Base-by-base conservation (phyloP, 2,113 vertebrate genomes). In the Trematocara zebra region DNA sequence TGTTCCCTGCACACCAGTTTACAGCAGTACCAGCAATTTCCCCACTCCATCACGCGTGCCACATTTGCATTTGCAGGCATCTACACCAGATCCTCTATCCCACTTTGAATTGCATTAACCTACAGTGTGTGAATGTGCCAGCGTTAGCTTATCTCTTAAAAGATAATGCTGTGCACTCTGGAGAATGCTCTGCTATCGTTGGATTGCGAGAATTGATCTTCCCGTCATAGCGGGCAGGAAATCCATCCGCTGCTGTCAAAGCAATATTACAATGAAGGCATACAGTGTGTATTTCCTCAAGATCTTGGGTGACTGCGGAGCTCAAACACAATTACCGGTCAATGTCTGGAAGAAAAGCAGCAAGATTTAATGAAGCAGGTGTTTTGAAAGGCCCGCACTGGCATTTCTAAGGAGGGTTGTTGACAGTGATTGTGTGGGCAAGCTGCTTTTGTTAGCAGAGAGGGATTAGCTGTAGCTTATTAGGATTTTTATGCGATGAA, bases 131-230 rank as follows among this genome's bases (percentile, higher is more conserved):
- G 82, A 94, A 94, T 92, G 91, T 91, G 81, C 89, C 87, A 89
- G 88, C 88, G 69, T 90, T 87, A 89, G 91, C 91, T 92, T 92
- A 91, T 94, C 92, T 92, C 83, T 53, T 87, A 82, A 92, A 92
- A 92, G 92, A 92, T 94, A 93, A 88, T 87, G 82, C 80, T 67
- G 67, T 26, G 44, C 80, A 93, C 93, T 94, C 87, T 8, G 40
- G 91, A 81, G 89, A 69, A 91, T 31, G 56, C 61, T 85, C 80
- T n/a, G 44, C 90, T 84, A 92, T 93, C 82, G 20, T 74, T 69
- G 49, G 82, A 78, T 91, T 64, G 80, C 74, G 61, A 61, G 88
- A 84, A 93, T 92, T 89, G 93, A 92, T 95, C 87, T 93, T 87
- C 85, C 91, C 84, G 51, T 93, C 85, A 90, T 85, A 90, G 87